Conservation (phyloP, 2,888 invertebrate genomes). For the Epinotia ramella region DNA sequence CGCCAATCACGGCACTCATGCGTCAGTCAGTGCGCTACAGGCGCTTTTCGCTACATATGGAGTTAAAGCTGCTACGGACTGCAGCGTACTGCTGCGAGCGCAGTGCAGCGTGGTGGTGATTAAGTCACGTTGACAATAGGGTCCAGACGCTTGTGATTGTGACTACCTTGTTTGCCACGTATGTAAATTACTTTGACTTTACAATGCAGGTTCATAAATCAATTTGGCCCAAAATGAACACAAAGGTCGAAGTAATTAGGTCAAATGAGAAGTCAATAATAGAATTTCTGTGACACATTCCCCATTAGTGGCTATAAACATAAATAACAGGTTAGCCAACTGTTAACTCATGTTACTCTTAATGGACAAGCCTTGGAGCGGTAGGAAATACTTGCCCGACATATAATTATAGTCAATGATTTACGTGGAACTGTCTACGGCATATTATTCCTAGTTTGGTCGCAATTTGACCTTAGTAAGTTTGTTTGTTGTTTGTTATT, state of each 20-base stretch:
- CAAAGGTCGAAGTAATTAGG: slow-evolving; percentile 33
- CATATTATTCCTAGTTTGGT: slow-evolving; percentile 29
- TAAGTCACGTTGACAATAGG: not conserved
- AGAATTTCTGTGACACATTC: slow-evolving; percentile 41
- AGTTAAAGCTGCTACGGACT: no score
- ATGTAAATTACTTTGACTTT: not conserved
- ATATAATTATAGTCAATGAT: slow-evolving; percentile 42
- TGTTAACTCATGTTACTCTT: slow-evolving; percentile 37
- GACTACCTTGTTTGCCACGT: not conserved
- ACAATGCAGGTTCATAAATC: slow-evolving; percentile 2
- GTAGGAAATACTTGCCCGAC: slow-evolving; percentile 37
- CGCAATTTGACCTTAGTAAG: slow-evolving; percentile 3
- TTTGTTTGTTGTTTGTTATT: not conserved
- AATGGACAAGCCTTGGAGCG: slow-evolving; percentile 44
- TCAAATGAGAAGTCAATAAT: slow-evolving; percentile 31
- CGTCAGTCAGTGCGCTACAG: no score
- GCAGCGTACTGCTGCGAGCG: no score
- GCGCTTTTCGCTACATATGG: no score
- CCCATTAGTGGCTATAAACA: slow-evolving; percentile 40
- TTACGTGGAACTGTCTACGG: slow-evolving; percentile 35
- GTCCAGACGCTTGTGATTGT: no score
- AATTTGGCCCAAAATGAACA: slow-evolving; percentile 7
- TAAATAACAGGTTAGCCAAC: slow-evolving; percentile 42
- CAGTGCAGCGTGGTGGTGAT: no score
- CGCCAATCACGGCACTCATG: no score